Base-by-base conservation (phyloP, 2,888 invertebrate genomes). In the Cephus rjabovi region DNA sequence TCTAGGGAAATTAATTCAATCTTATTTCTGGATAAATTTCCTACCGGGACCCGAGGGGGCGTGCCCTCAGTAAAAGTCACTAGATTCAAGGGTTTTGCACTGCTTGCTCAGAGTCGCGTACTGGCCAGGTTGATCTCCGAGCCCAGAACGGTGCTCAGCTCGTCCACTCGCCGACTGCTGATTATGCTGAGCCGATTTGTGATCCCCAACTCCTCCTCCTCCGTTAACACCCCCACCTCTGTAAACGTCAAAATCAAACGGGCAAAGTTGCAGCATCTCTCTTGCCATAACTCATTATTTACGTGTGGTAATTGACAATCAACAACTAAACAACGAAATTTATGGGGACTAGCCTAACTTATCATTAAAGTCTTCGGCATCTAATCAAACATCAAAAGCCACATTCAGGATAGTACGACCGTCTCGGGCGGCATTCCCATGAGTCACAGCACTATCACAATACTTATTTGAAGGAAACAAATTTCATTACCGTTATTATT, bases 91-190 rank as follows among this genome's bases (percentile, higher is more conserved):
- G 90, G 97, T 97, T 94, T 97, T 97, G 95, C 97, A 98, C 94
- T 97, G 97, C 94, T 97, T 97, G 95, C 97, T 97, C 93, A 97
- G 94, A 93, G 97, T 97, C 93, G 97, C 97, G 95, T 97, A 97
- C 95, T 97, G 97, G 88, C 93, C 93, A 89, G 91, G 91, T 91
- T 91, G 91, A 91, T 91, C 91, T 90, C 91, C 92, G 90, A 88
- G 90, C 86, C 91, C 91, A 91, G 90, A 83, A 87, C 91, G 90
- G 90, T 91, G 92, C 82, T 92, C 91, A 89, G 89, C 82, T 87
- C 91, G 90, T 93, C 88, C 93, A 92, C 93, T 92, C 88, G 92
- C 90, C 91, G 92, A 90, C 90, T 93, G 92, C 92, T 92, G 81
- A 91, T 91, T 92, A 89, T 92, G 91, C 92, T 92, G 89, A 92